A percentile compares a stretch with the other conserved stretches of the same genome.
Conservation (phyloP, 2,797 vertebrate species). For the Cryptoblepharus egeriae region DNA sequence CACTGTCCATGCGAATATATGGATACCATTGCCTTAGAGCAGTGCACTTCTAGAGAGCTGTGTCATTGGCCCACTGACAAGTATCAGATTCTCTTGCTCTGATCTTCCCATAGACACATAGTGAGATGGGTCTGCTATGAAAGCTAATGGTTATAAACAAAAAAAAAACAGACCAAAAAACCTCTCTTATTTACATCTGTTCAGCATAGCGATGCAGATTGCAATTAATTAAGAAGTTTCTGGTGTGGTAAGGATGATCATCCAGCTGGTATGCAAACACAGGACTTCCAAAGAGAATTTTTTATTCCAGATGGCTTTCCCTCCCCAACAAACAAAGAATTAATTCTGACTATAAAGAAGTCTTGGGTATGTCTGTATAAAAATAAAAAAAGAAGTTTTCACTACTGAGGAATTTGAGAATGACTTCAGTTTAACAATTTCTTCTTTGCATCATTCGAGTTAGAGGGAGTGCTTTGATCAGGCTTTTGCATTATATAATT, state of each 20-base stretch:
- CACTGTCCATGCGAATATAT: neutral
- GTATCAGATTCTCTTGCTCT: constrained; percentile 5
- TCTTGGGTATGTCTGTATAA: constrained; percentile 75
- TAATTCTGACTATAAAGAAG: constrained; percentile 78
- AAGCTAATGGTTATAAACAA: constrained; percentile 71
- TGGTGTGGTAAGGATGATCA: constrained; percentile 85
- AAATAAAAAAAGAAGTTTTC: constrained; percentile 71
- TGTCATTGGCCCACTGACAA: neutral
- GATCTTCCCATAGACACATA: constrained; percentile 2
- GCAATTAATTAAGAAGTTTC: constrained; percentile 84
- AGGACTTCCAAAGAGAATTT: constrained; percentile 81
- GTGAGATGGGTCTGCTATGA: constrained; percentile 61
- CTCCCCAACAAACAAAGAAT: constrained; percentile 74
- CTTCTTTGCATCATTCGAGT: constrained; percentile 78
- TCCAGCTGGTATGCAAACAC: constrained; percentile 81
- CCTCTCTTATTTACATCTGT: constrained; percentile 79
- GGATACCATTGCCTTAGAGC: neutral
- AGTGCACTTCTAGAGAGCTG: neutral
- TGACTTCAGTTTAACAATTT: constrained; percentile 79
- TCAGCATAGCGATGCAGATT: constrained; percentile 75
- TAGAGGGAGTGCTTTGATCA: constrained; percentile 81
- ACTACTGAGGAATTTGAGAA: constrained; percentile 77
- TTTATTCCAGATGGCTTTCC: constrained; percentile 77
- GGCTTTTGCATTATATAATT: constrained; percentile 78
- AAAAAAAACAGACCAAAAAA: neutral